Base-by-base conservation (phyloP, 1,140 invertebrate species). In the Sogatella furcifera region DNA sequence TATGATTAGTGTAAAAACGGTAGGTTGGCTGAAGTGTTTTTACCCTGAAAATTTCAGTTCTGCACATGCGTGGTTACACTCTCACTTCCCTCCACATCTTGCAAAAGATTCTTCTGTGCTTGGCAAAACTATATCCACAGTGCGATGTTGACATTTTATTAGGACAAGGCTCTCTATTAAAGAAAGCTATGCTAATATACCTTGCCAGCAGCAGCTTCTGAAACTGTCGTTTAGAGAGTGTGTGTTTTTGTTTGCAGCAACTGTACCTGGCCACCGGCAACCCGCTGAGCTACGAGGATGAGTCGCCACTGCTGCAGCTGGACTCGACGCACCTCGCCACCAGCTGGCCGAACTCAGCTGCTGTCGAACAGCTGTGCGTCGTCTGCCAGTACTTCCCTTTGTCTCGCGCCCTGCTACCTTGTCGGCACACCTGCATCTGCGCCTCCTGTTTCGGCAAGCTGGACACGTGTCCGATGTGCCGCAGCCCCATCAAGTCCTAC, bases 381-480 rank as follows among this genome's bases (percentile, higher is more conserved):
- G 88, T 90, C 55, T 92, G 88, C 72, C 86, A 89, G 67, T 82
- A 80, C 64, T 83, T 81, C 66, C 84, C 84, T 2, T 73, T 89
- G 21, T 88, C 86, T 1, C 77, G 86, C 57, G 88, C 86, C n/a
- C 73, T 91, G 22, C 74, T 91, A 61, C 89, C 89, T 0, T 92
- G 89, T 76, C 76, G 84, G 17, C 89, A 91, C 72, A 89, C 88
- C 1, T 90, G 88, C 66, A 83, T 90, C n/a, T 91, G 89, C 73
- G 82, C 83, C 28, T 77, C 79, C 14, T 90, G 87, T 68, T 84
- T 89, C 69, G 77, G 77, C 38, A 85, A 83, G 70, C 71, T 90
- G 44, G 84, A 89, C 66, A 81, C 84, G 38, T 91, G 89, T 73
- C 89, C 89, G 6, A 88, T 92, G 77, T 91, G 89, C 70, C 78